These are phyloP conservation scores for Watsonalla cultraria DNA, from an alignment of 2,888 invertebrate species.

Conservation along the genomic window DNA sequence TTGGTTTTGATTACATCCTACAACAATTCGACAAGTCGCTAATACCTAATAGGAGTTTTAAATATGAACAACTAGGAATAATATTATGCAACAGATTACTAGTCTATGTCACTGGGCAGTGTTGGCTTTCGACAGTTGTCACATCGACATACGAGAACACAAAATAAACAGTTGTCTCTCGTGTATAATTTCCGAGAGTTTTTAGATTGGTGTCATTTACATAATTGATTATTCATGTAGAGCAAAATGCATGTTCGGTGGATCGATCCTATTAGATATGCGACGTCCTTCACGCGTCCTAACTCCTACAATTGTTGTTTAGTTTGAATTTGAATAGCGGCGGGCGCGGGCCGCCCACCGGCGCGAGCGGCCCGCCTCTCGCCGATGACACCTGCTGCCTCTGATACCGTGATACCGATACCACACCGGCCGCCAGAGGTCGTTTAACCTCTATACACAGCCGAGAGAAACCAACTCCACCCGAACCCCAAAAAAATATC, in stretches of 20 bases:
- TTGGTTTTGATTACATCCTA: conserved; percentile 77
- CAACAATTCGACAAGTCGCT: conserved; percentile 71
- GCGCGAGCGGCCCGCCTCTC: conserved; percentile 50
- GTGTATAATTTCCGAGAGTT: conserved; percentile 51
- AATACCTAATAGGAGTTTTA: conserved; percentile 76
- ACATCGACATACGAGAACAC: conserved; percentile 26
- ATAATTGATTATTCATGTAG: conserved; percentile 78
- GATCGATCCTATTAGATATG: conserved; percentile 71
- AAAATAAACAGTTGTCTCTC: conserved; percentile 41
- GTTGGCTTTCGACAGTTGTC: conserved; percentile 48
- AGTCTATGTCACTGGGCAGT: conserved; percentile 53
- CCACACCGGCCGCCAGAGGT: conserved; percentile 13
- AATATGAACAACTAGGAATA: conserved; percentile 76
- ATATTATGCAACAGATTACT: conserved; percentile 76
- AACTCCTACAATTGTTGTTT: conserved; percentile 74
- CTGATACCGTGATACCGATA: conserved; percentile 11
- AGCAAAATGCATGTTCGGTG: conserved; percentile 67
- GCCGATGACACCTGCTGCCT: conserved; percentile 37
- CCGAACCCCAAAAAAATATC: conserved; percentile 27
- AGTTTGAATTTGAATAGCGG: conserved; percentile 73
- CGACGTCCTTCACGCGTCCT: conserved; percentile 77
- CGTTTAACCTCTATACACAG: conserved; percentile 14
- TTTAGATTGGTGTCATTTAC: conserved; percentile 68
- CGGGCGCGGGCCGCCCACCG: conserved; percentile 60
- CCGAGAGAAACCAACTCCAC: conserved; percentile 16